A percentile compares a stretch with the other conserved stretches of the same genome.
These are phyloP conservation scores for Cyclura pinguis DNA, from an alignment of 2,797 vertebrate species.

Conservation along the genomic window DNA sequence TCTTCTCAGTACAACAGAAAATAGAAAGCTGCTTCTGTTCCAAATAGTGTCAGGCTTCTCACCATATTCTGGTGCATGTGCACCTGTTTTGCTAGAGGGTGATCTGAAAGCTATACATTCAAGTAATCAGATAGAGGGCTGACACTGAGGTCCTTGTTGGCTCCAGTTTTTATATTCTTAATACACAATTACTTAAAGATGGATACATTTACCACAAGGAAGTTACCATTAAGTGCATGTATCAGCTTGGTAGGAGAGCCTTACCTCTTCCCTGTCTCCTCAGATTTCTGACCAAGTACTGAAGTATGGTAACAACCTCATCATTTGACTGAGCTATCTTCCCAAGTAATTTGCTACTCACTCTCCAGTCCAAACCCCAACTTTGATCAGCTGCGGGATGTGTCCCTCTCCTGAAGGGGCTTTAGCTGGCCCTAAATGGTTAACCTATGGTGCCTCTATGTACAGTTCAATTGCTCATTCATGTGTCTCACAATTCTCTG, in stretches of 20 bases:
- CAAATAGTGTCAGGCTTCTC: slow-evolving; percentile 40
- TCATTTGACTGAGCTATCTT: background rate
- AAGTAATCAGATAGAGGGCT: background rate
- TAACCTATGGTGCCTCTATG: too few relatives aligned
- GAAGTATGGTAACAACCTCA: too few relatives aligned
- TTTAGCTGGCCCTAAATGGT: too few relatives aligned
- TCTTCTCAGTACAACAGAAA: slow-evolving; percentile 65
- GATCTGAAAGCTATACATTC: slow-evolving; percentile 32
- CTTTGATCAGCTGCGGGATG: too few relatives aligned
- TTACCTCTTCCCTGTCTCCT: background rate
- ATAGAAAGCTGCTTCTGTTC: slow-evolving; percentile 51
- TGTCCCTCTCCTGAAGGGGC: too few relatives aligned
- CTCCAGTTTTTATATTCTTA: slow-evolving; percentile 7
- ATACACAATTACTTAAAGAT: background rate
- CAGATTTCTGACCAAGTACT: background rate
- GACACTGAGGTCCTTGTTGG: background rate
- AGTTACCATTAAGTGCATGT: background rate
- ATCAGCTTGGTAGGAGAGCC: background rate
- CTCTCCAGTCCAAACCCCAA: background rate
- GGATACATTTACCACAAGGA: background rate
- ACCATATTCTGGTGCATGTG: background rate
- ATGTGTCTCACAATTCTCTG: background rate
- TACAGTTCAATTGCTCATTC: too few relatives aligned
- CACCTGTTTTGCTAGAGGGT: slow-evolving; percentile 35
- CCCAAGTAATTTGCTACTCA: background rate